A percentile compares a stretch with the other conserved stretches of the same genome.
Evolutionary conservation across 30 jellyfish, hydroid and myxozoan species (phyloP).

Genomic region (Mastigias papua): DNA sequence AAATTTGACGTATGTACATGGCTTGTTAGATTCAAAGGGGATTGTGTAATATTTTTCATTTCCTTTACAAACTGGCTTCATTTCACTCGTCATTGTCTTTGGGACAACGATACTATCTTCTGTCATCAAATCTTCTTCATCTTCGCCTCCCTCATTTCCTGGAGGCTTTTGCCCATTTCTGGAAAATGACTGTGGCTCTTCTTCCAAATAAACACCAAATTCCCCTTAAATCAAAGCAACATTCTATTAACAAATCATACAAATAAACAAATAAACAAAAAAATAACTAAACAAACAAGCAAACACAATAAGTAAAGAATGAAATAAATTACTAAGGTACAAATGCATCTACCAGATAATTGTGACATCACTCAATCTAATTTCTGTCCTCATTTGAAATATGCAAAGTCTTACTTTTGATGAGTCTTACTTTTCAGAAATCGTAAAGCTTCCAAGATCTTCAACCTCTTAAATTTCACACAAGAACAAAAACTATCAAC

Average conservation of each 20-base stretch:
- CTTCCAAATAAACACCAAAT: slow-evolving; percentile 83
- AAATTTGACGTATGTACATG: slow-evolving; percentile 90
- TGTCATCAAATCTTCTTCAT: slow-evolving; percentile 57
- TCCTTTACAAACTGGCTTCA: slow-evolving; percentile 75
- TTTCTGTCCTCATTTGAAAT: too few species aligned
- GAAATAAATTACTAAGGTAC: too few species aligned
- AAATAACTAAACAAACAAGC: too few species aligned
- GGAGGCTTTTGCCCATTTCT: slow-evolving; percentile 39
- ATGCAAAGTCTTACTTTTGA: too few species aligned
- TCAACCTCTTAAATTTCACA: too few species aligned
- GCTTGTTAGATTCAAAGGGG: slow-evolving; percentile 85
- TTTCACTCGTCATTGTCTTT: slow-evolving; percentile 72
- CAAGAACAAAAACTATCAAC: too few species aligned
- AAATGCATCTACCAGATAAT: too few species aligned
- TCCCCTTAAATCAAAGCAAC: slow-evolving; percentile 65
- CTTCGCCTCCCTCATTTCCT: slow-evolving; percentile 33
- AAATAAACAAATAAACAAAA: too few species aligned
- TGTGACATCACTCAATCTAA: too few species aligned
- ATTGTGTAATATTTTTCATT: slow-evolving; percentile 71
- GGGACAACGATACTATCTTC: slow-evolving; percentile 63
- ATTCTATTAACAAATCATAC: neutral
- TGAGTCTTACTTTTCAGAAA: too few species aligned
- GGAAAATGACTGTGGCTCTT: slow-evolving; percentile 19
- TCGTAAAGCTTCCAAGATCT: too few species aligned
- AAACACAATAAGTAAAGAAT: too few species aligned